Evolutionary conservation across 2,113 vertebrate species (phyloP), one percentile per base, ranked within the genome.

Genomic region (Sphaerodactylus townsendi): DNA sequence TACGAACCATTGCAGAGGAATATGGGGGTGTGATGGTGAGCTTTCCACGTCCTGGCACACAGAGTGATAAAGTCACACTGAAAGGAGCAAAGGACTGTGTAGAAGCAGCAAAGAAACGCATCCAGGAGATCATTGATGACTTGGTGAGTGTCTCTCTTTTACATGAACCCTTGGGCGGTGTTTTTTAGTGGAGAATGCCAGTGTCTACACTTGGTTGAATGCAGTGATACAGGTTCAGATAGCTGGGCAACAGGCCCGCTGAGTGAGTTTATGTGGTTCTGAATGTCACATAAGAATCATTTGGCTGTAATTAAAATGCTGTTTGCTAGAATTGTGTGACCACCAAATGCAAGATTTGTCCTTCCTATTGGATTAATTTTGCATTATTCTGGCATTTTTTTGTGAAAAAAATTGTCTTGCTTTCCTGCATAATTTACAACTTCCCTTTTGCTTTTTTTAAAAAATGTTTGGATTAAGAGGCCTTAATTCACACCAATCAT

Each of bases 81-180:
- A 99, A 99, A 91, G 99, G 99, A 71, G 99, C 99, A 93, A 98
- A 99, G 94, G 99, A 99, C 69, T 99, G 99, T 25, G 98, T 99
- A 91, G 98, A 99, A 90, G 98, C 98, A 33, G 99, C 98, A 90
- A 99, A 98, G 94, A 99, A 98, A 85, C 98, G 98, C 89, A 99
- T 99, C 94, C 97, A 94, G 90, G 99, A 99, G 95, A 98, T 99
- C 83, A 96, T 99, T 0, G 98, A 99, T 85, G 99, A 99, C 92
- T 93, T 99, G 98, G 99, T 99, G 73, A 66, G 93, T 85, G 33
- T 19, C 1, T 30, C 3, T 46, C 30, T 25, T 8, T 10, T 83
- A 0, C 30, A 21, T 77, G n/a, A 19, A 35, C 48, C 33, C 23
- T 25, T 62, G 59, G 59, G 9, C 59, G 9, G 25, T 62, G 25